Evolutionary conservation across 2,113 vertebrate species (phyloP).

Genomic region (Sinocyclocheilus grahami): DNA sequence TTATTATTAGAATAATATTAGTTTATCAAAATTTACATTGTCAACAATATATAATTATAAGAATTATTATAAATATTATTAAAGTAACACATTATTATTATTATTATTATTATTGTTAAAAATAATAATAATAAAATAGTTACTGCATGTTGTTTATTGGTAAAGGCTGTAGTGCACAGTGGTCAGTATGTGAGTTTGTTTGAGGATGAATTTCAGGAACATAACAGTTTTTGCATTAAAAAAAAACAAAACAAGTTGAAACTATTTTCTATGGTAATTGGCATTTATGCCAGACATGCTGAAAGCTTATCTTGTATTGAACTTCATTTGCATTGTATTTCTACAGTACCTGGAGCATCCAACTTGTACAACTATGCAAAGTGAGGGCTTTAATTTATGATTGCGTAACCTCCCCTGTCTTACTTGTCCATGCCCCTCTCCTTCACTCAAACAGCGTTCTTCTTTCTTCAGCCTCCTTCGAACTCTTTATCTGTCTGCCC

Average conservation of each 20-base stretch:
- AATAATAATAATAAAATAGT: not conserved
- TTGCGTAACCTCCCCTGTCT: constrained; percentile 17
- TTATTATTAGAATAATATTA: not conserved
- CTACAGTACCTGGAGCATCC: not conserved
- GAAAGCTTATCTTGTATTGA: not conserved
- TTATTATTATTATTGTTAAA: not conserved
- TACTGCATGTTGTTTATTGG: not conserved
- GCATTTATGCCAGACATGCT: not conserved
- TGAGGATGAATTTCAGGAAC: not conserved
- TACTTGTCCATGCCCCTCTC: not conserved
- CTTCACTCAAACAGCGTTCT: constrained; percentile 7
- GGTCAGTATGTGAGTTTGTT: not conserved
- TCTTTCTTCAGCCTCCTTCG: not conserved
- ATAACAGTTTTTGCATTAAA: not conserved
- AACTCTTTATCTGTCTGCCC: constrained; percentile 39
- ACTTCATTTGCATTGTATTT: not conserved
- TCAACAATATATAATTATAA: not conserved
- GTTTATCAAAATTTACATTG: not conserved
- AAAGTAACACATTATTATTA: not conserved
- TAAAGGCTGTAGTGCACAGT: not conserved
- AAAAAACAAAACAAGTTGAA: not conserved
- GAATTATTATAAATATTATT: not conserved
- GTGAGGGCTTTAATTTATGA: constrained; percentile 24
- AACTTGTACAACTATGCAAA: not conserved
- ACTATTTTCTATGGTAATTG: not conserved